Conservation (phyloP, 1,140 invertebrate genomes). For the Drosophila paulistorum region DNA sequence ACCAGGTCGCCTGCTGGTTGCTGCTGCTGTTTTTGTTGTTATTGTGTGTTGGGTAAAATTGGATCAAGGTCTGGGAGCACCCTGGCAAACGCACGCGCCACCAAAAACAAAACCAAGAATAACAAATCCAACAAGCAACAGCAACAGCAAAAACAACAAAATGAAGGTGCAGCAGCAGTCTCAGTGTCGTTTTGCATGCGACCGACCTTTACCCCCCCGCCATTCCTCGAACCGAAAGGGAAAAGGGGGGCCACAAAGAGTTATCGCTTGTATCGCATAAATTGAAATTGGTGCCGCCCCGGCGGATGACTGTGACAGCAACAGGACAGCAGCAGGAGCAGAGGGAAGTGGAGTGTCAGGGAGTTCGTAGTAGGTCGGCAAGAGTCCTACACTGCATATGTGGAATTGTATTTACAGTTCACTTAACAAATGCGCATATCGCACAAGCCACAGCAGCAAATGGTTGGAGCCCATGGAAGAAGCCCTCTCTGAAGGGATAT, state of each 20-base stretch:
- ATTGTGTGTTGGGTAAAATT: slow-evolving; percentile 55
- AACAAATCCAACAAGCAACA: background rate
- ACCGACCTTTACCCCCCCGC: background rate
- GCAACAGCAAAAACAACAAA: background rate
- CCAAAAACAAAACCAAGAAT: slow-evolving; percentile 15
- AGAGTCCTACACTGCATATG: slow-evolving; percentile 49
- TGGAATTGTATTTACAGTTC: slow-evolving; percentile 66
- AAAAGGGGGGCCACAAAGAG: slow-evolving; percentile 39
- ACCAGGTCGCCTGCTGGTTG: slow-evolving; percentile 27
- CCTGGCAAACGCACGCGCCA: slow-evolving; percentile 35
- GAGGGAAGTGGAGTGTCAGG: background rate
- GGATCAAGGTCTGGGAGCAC: slow-evolving; percentile 60
- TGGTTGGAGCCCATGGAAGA: slow-evolving; percentile 20
- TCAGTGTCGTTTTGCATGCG: slow-evolving; percentile 46
- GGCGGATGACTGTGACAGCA: slow-evolving; percentile 8
- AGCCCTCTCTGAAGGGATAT: slow-evolving; percentile 14
- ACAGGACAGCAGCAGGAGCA: background rate
- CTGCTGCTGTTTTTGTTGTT: slow-evolving; percentile 22
- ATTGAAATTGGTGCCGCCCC: slow-evolving; percentile 58
- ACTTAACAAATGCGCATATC: slow-evolving; percentile 72
- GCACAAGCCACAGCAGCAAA: slow-evolving; percentile 38
- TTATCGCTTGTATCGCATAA: slow-evolving; percentile 68
- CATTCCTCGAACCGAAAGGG: background rate
- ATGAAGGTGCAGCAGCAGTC: slow-evolving; percentile 40
- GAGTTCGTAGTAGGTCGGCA: slow-evolving; percentile 11